Evolutionary conservation across 2,113 vertebrate species (phyloP).

Genomic region (Myocastor coypus): DNA sequence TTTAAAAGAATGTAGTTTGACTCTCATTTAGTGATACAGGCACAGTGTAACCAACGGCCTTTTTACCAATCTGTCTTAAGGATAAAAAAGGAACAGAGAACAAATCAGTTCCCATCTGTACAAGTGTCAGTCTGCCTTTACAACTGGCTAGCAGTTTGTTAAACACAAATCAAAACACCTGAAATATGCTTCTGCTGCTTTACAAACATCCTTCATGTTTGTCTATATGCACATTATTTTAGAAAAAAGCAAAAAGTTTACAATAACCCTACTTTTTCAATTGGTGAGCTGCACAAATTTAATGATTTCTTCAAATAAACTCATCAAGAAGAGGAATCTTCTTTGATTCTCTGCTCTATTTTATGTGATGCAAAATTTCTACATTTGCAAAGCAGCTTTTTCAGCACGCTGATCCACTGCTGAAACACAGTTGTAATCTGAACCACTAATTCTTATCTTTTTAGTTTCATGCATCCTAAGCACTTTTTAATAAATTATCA

Average conservation of each 20-base stretch:
- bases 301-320: background rate
- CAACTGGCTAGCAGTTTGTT: background rate
- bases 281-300: background rate
- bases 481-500: conserved; percentile 38
- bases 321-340: background rate
- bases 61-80: background rate
- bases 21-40: background rate
- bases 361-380: background rate
- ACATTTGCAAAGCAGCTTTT: background rate
- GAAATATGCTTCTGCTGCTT: background rate
- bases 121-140: background rate
- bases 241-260: background rate
- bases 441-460: background rate
- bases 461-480: background rate
- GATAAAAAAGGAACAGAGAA: background rate
- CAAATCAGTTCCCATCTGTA: background rate
- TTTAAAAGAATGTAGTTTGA: background rate
- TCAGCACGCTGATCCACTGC: background rate
- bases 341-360: background rate
- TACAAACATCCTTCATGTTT: background rate
- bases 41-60: background rate
- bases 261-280: background rate
- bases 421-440: background rate
- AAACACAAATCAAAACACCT: background rate
- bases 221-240: background rate